Percentiles rank a stretch among this genome's conserved stretches.
These are phyloP conservation scores for Parotia lawesii DNA, from an alignment of 2,113 vertebrate species.

Conservation along the genomic window DNA sequence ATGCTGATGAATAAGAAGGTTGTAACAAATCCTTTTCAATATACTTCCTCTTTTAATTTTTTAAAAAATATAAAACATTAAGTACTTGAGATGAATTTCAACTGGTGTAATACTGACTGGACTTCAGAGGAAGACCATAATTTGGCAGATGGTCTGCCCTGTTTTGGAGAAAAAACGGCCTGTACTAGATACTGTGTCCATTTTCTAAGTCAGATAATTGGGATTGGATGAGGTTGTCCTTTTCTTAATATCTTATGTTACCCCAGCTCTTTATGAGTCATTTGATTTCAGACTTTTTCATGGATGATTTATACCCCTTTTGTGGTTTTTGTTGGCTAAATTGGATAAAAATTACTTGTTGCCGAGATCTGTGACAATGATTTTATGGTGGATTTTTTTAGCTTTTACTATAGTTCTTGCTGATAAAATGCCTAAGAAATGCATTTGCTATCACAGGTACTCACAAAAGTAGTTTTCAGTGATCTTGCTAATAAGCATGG, in stretches of 20 bases:
- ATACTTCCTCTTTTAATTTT: neutral
- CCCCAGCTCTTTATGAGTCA: neutral
- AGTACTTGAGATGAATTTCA: neutral
- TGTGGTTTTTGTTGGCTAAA: neutral
- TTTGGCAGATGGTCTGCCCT: neutral
- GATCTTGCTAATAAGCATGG: neutral
- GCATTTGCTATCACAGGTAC: neutral
- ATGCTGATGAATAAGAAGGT: neutral
- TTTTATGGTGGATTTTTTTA: neutral
- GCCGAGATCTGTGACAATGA: neutral
- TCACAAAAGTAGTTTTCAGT: neutral
- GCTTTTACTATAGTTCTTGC: neutral
- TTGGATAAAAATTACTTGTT: neutral
- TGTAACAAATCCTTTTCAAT: neutral
- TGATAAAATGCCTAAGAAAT: neutral
- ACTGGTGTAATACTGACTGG: neutral
- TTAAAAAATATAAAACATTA: neutral
- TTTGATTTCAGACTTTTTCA: neutral
- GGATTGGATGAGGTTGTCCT: neutral
- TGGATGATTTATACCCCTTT: neutral
- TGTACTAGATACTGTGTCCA: neutral
- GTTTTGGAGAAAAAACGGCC: neutral
- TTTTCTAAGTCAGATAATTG: neutral
- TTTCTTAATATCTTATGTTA: neutral
- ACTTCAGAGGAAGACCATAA: neutral